A percentile compares a stretch with the other conserved stretches of the same genome.
These are phyloP conservation scores for Ramphastos sulfuratus DNA, from an alignment of 2,113 vertebrate genomes.

Conservation along the genomic window DNA sequence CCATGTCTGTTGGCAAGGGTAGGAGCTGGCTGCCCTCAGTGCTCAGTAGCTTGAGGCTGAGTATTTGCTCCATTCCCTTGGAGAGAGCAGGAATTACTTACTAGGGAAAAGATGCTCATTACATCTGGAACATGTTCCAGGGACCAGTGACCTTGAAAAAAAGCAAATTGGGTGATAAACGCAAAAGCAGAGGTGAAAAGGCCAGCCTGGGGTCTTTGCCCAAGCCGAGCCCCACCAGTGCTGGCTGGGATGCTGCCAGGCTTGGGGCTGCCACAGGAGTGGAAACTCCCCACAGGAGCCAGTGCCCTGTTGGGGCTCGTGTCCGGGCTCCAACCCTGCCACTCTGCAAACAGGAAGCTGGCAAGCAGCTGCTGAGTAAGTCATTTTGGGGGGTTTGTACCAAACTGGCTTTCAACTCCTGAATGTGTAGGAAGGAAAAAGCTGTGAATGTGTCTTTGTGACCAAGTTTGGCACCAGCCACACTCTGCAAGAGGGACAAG, in stretches of 20 bases:
- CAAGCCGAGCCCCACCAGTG: not conserved
- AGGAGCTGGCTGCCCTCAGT: slow-evolving; percentile 41
- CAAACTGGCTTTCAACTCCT: slow-evolving; percentile 67
- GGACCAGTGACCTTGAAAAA: not conserved
- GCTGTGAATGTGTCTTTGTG: slow-evolving; percentile 68
- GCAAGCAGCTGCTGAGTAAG: slow-evolving; percentile 64
- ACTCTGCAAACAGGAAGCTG: slow-evolving; percentile 54
- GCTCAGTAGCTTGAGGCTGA: slow-evolving; percentile 60
- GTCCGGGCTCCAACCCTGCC: not conserved
- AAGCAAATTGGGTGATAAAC: slow-evolving; percentile 46
- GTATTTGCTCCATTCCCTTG: slow-evolving; percentile 40
- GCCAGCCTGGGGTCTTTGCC: not conserved
- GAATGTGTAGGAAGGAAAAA: slow-evolving; percentile 73
- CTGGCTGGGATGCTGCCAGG: not conserved
- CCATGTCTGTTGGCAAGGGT: slow-evolving; percentile 36
- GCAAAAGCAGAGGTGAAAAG: slow-evolving; percentile 34
- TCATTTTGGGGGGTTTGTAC: slow-evolving; percentile 60
- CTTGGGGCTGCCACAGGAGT: not conserved
- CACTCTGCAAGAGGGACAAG: slow-evolving; percentile 56
- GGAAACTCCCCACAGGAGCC: not conserved
- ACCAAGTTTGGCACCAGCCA: slow-evolving; percentile 49
- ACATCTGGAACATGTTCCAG: slow-evolving; percentile 47
- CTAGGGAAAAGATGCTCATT: slow-evolving; percentile 40
- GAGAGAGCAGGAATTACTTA: slow-evolving; percentile 41
- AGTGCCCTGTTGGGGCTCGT: not conserved